Evolutionary conservation across 2,113 vertebrate species (phyloP).

Genomic region (Porphyrio hochstetteri): DNA sequence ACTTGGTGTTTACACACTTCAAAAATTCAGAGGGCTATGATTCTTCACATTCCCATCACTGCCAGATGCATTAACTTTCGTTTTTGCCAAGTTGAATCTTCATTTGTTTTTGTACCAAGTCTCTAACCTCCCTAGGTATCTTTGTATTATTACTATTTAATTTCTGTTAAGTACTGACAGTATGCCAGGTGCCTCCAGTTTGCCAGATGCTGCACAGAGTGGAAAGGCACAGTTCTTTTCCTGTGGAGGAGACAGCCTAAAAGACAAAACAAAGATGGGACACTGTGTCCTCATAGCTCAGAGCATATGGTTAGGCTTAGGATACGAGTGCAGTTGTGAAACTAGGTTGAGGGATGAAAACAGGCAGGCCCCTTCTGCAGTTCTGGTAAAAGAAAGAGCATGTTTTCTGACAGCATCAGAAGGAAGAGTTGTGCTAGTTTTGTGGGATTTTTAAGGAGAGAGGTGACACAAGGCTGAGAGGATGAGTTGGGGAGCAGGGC

Average conservation of each 20-base stretch:
- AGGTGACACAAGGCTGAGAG: neutral
- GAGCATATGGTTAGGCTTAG: neutral
- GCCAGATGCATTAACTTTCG: constrained; percentile 10
- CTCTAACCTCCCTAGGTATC: constrained; percentile 53
- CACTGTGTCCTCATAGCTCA: neutral
- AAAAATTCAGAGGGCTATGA: constrained; percentile 9
- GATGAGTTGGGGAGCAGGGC: neutral
- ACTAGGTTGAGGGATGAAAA: neutral
- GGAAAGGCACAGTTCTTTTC: neutral
- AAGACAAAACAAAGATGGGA: neutral
- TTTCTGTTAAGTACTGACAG: constrained; percentile 48
- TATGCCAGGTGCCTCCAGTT: neutral
- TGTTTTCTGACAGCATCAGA: neutral
- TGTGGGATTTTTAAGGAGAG: neutral
- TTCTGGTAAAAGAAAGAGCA: neutral
- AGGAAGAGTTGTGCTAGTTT: neutral
- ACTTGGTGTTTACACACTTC: constrained; percentile 35
- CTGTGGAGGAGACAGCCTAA: neutral
- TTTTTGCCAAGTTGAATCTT: constrained; percentile 37
- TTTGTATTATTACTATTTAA: constrained; percentile 52
- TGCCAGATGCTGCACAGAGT: constrained; percentile 15
- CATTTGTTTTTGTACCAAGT: neutral
- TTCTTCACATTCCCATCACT: neutral
- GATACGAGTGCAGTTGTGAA: neutral
- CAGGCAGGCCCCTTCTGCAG: neutral